Conservation (phyloP, 2,888 invertebrate species). For the Stenotaenia linearis region DNA sequence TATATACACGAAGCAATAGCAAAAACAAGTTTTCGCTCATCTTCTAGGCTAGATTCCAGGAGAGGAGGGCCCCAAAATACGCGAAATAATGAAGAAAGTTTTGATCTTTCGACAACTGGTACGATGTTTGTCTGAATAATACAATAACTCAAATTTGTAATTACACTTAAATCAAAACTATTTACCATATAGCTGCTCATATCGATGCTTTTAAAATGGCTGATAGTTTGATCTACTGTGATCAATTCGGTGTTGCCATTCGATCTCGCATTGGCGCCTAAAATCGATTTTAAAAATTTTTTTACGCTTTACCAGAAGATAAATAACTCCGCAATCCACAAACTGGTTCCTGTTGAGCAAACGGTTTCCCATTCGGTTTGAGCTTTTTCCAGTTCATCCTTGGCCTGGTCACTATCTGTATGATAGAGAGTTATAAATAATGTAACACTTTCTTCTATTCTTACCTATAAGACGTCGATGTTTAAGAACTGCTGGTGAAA, state of each 20-base stretch:
- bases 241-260: slow-evolving; percentile 8
- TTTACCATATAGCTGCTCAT: slow-evolving; percentile 38
- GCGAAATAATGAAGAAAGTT: slow-evolving; percentile 40
- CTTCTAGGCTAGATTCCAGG: slow-evolving; percentile 44
- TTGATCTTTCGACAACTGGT: slow-evolving; percentile 36
- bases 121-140: slow-evolving; percentile 36
- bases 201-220: slow-evolving; percentile 37
- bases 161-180: neutral
- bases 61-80: slow-evolving; percentile 49
- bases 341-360: neutral
- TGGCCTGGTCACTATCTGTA: slow-evolving; percentile 22
- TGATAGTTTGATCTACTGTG: slow-evolving; percentile 36
- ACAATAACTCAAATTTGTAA: neutral
- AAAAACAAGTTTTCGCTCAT: slow-evolving; percentile 49
- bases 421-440: too few species aligned
- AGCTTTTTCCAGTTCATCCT: slow-evolving; percentile 37
- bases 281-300: neutral
- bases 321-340: neutral
- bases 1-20: slow-evolving; percentile 50
- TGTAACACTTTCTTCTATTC: too few species aligned
- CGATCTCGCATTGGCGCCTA: neutral
- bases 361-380: slow-evolving; percentile 36
- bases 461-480: neutral
- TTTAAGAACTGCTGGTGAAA: neutral
- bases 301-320: neutral